Evolutionary conservation across 2,113 vertebrate species (phyloP).

Genomic region (Pelecanoides urinatrix): DNA sequence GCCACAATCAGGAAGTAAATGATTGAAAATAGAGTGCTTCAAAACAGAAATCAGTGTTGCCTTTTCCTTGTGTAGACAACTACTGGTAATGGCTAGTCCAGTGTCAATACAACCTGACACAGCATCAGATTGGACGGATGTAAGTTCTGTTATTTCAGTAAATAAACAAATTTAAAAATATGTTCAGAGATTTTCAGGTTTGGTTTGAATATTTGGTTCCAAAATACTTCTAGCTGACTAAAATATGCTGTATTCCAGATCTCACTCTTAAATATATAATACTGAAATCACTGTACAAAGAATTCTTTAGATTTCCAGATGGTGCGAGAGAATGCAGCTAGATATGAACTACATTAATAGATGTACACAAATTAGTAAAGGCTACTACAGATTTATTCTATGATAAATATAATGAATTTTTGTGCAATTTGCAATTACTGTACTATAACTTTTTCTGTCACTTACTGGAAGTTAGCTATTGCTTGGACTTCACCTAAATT

Average conservation of each 20-base stretch:
- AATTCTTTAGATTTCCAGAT: background rate
- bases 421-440: background rate
- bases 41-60: background rate
- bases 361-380: background rate
- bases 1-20: background rate
- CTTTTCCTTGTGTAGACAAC: background rate
- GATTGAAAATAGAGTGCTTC: background rate
- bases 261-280: background rate
- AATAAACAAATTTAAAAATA: background rate
- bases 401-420: background rate
- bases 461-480: background rate
- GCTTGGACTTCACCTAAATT: background rate
- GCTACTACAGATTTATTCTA: background rate
- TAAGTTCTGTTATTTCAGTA: background rate
- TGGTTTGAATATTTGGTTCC: background rate
- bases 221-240: background rate
- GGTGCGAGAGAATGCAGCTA: background rate
- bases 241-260: background rate
- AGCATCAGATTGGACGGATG: background rate
- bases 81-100: background rate
- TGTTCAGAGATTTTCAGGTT: background rate
- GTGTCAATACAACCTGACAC: background rate
- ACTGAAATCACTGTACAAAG: background rate
- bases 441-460: background rate
- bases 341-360: background rate